Percentiles rank a stretch among this genome's conserved stretches.
These are phyloP conservation scores for Bufotes viridis DNA, from an alignment of 2,797 vertebrate genomes.

Conservation along the genomic window DNA sequence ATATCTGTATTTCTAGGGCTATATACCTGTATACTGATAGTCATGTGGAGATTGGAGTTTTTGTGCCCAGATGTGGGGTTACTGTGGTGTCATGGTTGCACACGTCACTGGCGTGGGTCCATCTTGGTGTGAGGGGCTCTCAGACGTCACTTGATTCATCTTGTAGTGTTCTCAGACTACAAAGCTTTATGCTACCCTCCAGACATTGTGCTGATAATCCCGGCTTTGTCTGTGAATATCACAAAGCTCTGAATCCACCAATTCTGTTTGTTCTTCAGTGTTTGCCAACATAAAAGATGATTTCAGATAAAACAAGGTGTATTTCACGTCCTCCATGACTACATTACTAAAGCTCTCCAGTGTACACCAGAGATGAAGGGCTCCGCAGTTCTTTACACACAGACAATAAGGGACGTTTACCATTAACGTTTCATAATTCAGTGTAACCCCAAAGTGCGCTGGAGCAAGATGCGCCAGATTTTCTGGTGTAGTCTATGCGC, in stretches of 20 bases:
- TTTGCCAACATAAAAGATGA: conserved; percentile 53
- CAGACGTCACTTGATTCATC: conserved; percentile 20
- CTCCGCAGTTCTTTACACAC: no score
- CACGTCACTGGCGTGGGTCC: neutral
- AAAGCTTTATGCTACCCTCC: conserved; percentile 1
- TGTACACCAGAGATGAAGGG: neutral
- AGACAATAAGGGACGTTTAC: no score
- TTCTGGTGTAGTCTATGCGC: no score
- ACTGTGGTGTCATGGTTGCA: neutral
- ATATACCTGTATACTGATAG: no score
- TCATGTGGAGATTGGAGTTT: no score
- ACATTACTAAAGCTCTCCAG: neutral
- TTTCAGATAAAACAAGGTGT: conserved; percentile 10
- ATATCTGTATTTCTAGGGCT: no score
- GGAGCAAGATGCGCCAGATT: no score
- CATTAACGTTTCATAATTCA: no score
- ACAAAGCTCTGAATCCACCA: conserved; percentile 12
- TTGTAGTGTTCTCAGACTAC: conserved; percentile 20
- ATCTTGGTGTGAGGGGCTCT: neutral
- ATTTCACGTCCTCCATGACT: neutral
- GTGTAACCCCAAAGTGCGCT: no score
- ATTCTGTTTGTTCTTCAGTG: conserved; percentile 39
- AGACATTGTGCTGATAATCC: conserved; percentile 29
- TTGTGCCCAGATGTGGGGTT: neutral
- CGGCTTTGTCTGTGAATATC: conserved; percentile 24